phyloP scores from a whole-genome alignment of 2,113 vertebrate genomes.

The Dolichotis patagonum region DNA sequence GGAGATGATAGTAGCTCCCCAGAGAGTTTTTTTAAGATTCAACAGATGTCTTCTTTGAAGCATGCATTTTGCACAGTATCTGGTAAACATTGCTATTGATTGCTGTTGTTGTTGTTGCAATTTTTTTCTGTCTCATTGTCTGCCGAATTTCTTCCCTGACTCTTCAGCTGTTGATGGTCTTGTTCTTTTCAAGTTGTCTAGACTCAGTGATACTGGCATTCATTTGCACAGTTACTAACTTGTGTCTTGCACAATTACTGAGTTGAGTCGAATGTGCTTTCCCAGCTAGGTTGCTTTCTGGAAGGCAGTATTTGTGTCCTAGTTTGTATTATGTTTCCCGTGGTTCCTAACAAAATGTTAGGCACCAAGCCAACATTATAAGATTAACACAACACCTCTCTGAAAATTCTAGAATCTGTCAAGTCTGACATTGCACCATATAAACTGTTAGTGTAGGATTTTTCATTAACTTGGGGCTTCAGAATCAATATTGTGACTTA shows the following conservation, averaged over 20 bases:
- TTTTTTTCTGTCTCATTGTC: neutral
- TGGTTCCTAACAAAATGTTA: neutral
- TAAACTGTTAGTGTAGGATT: neutral
- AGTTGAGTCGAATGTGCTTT: neutral
- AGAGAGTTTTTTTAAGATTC: neutral
- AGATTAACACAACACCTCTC: neutral
- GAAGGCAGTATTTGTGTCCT: neutral
- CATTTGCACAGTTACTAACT: neutral
- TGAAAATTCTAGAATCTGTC: conserved; percentile 1
- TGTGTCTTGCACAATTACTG: neutral
- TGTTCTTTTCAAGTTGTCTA: neutral
- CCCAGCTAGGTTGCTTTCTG: neutral
- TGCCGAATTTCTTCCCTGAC: neutral
- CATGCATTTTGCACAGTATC: neutral
- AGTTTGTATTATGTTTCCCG: neutral
- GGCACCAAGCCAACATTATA: neutral
- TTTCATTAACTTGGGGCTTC: neutral
- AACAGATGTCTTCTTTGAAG: neutral
- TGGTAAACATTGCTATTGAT: neutral
- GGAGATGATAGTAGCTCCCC: neutral
- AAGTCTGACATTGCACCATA: neutral
- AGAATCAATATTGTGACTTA: neutral
- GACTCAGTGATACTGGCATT: neutral
- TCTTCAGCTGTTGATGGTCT: neutral
- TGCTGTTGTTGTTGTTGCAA: neutral